Evolutionary conservation across 1,140 invertebrate genomes (phyloP).

Genomic region (Akabosia matsudoensis): DNA sequence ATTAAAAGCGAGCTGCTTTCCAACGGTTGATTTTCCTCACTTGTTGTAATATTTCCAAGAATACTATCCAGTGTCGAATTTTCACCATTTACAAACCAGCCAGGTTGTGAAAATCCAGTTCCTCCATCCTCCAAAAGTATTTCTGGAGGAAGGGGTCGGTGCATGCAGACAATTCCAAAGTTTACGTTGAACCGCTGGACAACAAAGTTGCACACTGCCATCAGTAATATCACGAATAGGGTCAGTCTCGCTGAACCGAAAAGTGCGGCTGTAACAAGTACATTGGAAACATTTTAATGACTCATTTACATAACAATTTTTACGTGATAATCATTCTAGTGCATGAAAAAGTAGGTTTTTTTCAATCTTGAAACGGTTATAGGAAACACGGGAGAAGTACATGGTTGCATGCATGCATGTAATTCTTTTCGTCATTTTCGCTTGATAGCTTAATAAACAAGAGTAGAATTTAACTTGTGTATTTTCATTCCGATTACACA

Average conservation of each 20-base stretch:
- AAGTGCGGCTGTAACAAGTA: conserved; percentile 7
- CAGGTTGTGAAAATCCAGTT: background rate
- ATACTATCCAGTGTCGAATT: background rate
- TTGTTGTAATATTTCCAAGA: background rate
- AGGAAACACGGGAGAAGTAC: background rate
- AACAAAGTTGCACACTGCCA: conserved; percentile 44
- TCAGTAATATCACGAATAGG: conserved; percentile 30
- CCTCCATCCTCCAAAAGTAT: background rate
- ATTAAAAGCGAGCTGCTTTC: background rate
- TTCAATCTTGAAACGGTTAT: no score
- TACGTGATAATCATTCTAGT: no score
- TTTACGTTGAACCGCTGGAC: conserved; percentile 48
- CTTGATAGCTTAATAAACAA: no score
- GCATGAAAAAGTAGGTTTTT: no score
- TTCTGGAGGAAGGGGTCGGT: conserved; percentile 31
- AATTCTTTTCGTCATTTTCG: no score
- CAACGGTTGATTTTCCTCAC: background rate
- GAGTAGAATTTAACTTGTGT: no score
- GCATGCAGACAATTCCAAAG: conserved; percentile 50
- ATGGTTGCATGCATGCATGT: no score
- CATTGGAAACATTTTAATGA: background rate
- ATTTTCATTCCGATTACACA: no score
- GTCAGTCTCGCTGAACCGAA: conserved; percentile 28
- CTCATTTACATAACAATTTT: no score
- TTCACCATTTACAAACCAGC: background rate